These are phyloP conservation scores for Mastigias papua DNA, from an alignment of 30 jellyfish, hydroid and myxozoan genomes.

Conservation along the genomic window DNA sequence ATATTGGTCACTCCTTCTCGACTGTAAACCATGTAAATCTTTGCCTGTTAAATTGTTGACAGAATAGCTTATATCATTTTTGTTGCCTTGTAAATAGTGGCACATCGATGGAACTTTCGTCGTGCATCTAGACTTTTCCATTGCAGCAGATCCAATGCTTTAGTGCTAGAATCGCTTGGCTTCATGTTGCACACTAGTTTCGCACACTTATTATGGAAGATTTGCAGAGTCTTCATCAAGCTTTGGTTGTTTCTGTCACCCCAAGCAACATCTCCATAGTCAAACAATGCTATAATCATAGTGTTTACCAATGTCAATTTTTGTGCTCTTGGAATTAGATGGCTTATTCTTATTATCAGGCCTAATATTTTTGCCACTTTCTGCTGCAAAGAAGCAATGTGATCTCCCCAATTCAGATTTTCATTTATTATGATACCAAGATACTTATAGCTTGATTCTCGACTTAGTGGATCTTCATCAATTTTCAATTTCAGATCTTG, in stretches of 20 bases:
- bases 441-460: slow-evolving; percentile 56
- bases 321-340: slow-evolving; percentile 51
- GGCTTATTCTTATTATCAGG: slow-evolving; percentile 50
- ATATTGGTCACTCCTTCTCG: no score
- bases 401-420: slow-evolving; percentile 8
- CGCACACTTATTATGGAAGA: slow-evolving; percentile 65
- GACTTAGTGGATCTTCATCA: slow-evolving; percentile 55
- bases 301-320: slow-evolving; percentile 37
- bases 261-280: slow-evolving; percentile 18
- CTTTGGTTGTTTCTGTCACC: slow-evolving; percentile 36
- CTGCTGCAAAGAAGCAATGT: slow-evolving; percentile 67
- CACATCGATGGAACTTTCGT: slow-evolving; percentile 50
- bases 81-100: slow-evolving; percentile 57
- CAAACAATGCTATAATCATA: slow-evolving; percentile 41
- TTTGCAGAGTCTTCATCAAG: slow-evolving; percentile 52
- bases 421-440: slow-evolving; percentile 58
- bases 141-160: slow-evolving; percentile 68
- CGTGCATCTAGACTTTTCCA: slow-evolving; percentile 37
- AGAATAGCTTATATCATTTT: no score
- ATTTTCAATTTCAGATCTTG: slow-evolving; percentile 69
- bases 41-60: no score
- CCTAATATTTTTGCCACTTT: slow-evolving; percentile 71
- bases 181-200: slow-evolving; percentile 62
- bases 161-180: slow-evolving; percentile 63
- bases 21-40: no score